Evolutionary conservation across 2,888 invertebrate species (phyloP), one percentile per base, ranked within the genome.

Genomic region (Stenurella melanura): DNA sequence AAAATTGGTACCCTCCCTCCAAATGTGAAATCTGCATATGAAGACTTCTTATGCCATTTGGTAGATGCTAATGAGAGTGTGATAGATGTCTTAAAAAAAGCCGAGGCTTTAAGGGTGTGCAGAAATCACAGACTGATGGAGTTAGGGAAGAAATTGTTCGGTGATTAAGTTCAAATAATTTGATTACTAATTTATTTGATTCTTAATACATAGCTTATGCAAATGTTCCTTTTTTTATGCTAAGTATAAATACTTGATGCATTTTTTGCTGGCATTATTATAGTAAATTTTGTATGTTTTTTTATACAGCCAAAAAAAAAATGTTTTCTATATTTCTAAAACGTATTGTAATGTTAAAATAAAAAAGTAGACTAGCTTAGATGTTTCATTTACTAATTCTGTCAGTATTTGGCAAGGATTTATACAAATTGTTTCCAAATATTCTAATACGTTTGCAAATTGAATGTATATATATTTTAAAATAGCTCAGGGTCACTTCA

Each of bases 51-150:
- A 6, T 95, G 95, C 84, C 94, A 95, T 88, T 90, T 97, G 85
- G 96, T 96, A 26, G 95, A 96, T 82, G 95, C 96, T 38, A 96
- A 96, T 89, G 85, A 85, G 58, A 93, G 92, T 89, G 95, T 95
- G 9, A 92, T 92, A 42, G 92, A 93, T 30, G 95, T 96, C 54
- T 90, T 96, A 61, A 96, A 96, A 88, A 96, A 96, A 87, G 93
- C 93, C 74, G 96, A 96, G 83, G 96, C 96, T 6, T 90, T 96
- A 60, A 93, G 94, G 81, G 95, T 95, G 84, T 96, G 96, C 88
- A 92, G 96, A 87, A 96, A 95, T 88, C 96, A 96, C 89, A 92
- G 96, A 86, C 93, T 96, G 90, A 96, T 96, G 96, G 96, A 96
- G 83, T 91, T 96, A 88, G 96, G 96, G 85, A 96, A 96, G 90